A percentile compares a stretch with the other conserved stretches of the same genome.
phyloP scores from a whole-genome alignment of 2,888 invertebrate species.

The Standfussiana lucernea region DNA sequence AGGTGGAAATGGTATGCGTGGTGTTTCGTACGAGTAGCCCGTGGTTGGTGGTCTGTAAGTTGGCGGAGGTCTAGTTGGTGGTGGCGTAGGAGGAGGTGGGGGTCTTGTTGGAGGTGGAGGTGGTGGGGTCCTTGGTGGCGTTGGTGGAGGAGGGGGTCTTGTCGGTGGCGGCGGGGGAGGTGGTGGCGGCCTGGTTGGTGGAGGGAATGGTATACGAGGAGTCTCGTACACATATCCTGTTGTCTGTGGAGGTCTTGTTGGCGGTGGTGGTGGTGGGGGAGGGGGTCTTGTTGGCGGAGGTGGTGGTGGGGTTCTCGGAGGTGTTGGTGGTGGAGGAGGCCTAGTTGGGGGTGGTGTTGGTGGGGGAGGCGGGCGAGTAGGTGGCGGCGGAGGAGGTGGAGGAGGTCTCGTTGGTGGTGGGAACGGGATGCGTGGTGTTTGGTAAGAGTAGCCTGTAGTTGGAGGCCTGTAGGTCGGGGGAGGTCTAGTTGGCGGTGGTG shows the following conservation, averaged over 20 bases:
- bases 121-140: conserved; percentile 19
- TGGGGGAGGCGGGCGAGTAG: conserved; percentile 27
- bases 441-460: conserved; percentile 36
- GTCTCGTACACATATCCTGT: conserved; percentile 16
- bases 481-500: conserved; percentile 54
- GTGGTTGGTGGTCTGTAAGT: conserved; percentile 40
- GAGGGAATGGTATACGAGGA: conserved; percentile 17
- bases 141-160: conserved; percentile 8
- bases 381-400: conserved; percentile 12
- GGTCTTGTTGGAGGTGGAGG: conserved; percentile 55
- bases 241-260: conserved; percentile 19
- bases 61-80: conserved; percentile 60
- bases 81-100: conserved; percentile 56
- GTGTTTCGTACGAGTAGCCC: conserved; percentile 13
- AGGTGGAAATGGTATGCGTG: conserved; percentile 25
- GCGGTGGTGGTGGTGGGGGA: conserved; percentile 12
- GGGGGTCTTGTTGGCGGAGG: conserved; percentile 18
- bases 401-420: conserved; percentile 55
- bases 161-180: conserved; percentile 50
- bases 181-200: conserved; percentile 19
- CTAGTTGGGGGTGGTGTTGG: conserved; percentile 34
- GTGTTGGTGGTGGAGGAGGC: not conserved
- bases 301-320: not conserved
- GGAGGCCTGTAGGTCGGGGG: conserved; percentile 56
- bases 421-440: conserved; percentile 57